Conservation (phyloP, 1,140 invertebrate species). For the Lasioglossum baleicum region DNA sequence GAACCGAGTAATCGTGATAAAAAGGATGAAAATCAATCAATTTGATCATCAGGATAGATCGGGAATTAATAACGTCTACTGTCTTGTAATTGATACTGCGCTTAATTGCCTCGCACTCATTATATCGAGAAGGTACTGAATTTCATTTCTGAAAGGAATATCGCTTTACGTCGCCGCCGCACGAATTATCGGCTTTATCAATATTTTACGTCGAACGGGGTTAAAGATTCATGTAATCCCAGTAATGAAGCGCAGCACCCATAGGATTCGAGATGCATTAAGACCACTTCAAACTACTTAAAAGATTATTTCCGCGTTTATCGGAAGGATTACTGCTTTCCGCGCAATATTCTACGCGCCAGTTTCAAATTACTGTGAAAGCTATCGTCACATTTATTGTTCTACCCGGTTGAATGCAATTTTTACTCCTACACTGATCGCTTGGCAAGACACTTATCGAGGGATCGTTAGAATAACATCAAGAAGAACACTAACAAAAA, state of each 20-base stretch:
- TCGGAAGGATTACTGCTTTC: neutral
- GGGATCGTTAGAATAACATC: neutral
- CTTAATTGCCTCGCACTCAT: neutral
- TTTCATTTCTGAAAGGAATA: neutral
- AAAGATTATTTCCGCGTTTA: constrained; percentile 36
- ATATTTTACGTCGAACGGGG: constrained; percentile 5
- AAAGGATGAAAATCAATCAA: too few relatives aligned
- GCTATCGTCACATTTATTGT: neutral
- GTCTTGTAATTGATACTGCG: too few relatives aligned
- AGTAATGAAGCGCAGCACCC: constrained; percentile 1
- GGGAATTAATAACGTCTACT: too few relatives aligned
- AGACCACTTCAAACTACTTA: constrained; percentile 18
- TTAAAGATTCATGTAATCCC: neutral
- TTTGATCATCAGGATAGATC: too few relatives aligned
- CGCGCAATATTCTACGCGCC: neutral
- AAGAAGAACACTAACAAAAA: too few relatives aligned
- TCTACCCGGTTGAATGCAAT: neutral
- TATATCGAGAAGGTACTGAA: neutral
- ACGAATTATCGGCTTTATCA: constrained; percentile 19
- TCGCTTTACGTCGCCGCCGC: neutral
- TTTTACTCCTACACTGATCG: neutral
- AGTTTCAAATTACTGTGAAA: constrained; percentile 10
- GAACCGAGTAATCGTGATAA: too few relatives aligned
- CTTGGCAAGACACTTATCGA: neutral
- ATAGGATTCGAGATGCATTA: constrained; percentile 12